These are phyloP conservation scores for Leistus spinibarbis DNA, from an alignment of 2,888 invertebrate species.

Conservation along the genomic window DNA sequence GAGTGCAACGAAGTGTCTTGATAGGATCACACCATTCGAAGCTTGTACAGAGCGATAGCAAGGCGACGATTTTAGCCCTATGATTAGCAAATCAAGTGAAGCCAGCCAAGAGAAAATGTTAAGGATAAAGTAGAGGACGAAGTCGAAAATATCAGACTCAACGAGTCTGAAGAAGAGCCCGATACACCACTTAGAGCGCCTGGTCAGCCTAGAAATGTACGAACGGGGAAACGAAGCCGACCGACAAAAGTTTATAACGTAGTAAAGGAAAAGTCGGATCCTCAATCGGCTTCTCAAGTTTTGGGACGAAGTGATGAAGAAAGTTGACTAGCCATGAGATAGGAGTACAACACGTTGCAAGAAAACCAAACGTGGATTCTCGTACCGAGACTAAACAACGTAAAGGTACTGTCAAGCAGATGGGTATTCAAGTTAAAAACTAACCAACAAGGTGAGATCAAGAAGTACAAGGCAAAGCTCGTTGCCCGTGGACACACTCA, in stretches of 20 bases:
- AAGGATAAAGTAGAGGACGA: background rate
- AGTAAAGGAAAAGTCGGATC: background rate
- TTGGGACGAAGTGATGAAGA: constrained; percentile 18
- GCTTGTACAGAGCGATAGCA: constrained; percentile 41
- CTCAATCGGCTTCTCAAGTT: constrained; percentile 22
- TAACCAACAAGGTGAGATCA: too few species aligned
- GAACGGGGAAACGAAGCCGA: background rate
- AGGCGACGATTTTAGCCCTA: constrained; percentile 42
- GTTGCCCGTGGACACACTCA: too few species aligned
- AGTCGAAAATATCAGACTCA: background rate
- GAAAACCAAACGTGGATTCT: constrained; percentile 42
- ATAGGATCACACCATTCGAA: constrained; percentile 39
- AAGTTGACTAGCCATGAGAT: constrained; percentile 41
- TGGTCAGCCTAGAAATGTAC: background rate
- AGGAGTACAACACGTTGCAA: constrained; percentile 40
- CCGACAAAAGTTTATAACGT: constrained; percentile 19
- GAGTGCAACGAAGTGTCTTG: constrained; percentile 36
- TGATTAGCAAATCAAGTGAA: too few species aligned
- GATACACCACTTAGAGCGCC: background rate
- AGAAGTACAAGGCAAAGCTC: too few species aligned
- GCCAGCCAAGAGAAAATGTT: constrained; percentile 21
- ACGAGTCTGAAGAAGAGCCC: background rate
- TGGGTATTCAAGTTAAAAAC: too few species aligned
- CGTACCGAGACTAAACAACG: constrained; percentile 33
- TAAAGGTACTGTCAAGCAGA: constrained; percentile 33